phyloP scores from a whole-genome alignment of 2,888 invertebrate species.

The Cheilosia impressa region DNA sequence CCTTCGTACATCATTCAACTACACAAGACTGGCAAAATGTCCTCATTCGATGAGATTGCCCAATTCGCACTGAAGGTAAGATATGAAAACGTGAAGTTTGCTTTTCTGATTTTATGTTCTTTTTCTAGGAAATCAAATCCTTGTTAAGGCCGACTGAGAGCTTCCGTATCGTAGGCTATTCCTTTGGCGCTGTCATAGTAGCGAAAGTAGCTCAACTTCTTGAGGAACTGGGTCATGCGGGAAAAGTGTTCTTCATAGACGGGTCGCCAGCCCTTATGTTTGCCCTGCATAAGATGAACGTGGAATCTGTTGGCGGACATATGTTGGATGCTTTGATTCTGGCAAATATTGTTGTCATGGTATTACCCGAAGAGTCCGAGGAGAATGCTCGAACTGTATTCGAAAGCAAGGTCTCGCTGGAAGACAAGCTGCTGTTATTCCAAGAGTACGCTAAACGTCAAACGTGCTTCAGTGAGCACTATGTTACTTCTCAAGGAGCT shows the following conservation, averaged over 20 bases:
- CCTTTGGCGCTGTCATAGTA: conserved; percentile 92
- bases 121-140: conserved; percentile 85
- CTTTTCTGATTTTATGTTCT: not conserved
- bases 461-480: conserved; percentile 81
- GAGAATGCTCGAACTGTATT: conserved; percentile 83
- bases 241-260: conserved; percentile 90
- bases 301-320: conserved; percentile 77
- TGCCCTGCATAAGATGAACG: conserved; percentile 80
- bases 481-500: conserved; percentile 82
- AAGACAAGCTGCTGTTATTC: conserved; percentile 85
- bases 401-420: conserved; percentile 84
- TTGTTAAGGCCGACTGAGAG: conserved; percentile 85
- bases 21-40: conserved; percentile 78
- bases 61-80: conserved; percentile 79
- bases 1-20: conserved; percentile 80
- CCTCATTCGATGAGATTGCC: conserved; percentile 78
- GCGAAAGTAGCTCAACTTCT: conserved; percentile 90
- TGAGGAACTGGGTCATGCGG: conserved; percentile 87
- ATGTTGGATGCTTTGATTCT: conserved; percentile 80
- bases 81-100: not conserved
- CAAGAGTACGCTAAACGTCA: conserved; percentile 84
- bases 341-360: conserved; percentile 78
- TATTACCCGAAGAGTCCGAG: conserved; percentile 80
- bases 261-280: conserved; percentile 90
- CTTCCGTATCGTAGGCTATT: conserved; percentile 93